phyloP scores from a whole-genome alignment of 2,888 invertebrate genomes.

The Xestobium rufovillosum region DNA sequence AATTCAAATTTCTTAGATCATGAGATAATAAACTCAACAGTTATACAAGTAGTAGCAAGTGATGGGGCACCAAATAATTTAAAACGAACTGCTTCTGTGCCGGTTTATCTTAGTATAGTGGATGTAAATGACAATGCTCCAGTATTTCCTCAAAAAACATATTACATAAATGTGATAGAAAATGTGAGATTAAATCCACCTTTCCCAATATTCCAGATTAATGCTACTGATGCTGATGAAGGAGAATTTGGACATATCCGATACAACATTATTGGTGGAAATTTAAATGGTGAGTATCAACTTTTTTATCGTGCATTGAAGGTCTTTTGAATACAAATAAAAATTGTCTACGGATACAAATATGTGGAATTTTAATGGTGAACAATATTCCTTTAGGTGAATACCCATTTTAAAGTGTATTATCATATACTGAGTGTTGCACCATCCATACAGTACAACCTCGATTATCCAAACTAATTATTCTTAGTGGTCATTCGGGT shows the following conservation, averaged over 20 bases:
- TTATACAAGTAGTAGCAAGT: slow-evolving; percentile 69
- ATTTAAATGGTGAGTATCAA: slow-evolving; percentile 52
- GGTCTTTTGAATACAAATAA: slow-evolving; percentile 27
- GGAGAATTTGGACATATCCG: slow-evolving; percentile 69
- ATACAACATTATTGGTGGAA: slow-evolving; percentile 64
- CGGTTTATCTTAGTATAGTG: slow-evolving; percentile 66
- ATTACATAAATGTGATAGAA: slow-evolving; percentile 75
- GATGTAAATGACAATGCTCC: slow-evolving; percentile 91
- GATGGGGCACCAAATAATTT: slow-evolving; percentile 69
- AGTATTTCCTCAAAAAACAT: slow-evolving; percentile 66
- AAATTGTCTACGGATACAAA: no score
- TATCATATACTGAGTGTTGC: no score
- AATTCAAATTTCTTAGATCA: slow-evolving; percentile 68
- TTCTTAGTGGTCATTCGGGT: no score
- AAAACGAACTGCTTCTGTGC: slow-evolving; percentile 65
- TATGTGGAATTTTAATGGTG: no score
- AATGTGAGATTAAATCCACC: slow-evolving; percentile 74
- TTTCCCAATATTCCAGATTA: slow-evolving; percentile 71
- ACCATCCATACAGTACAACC: no score
- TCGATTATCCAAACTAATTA: no score
- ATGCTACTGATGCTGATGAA: slow-evolving; percentile 74
- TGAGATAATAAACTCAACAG: slow-evolving; percentile 62
- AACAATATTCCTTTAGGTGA: no score
- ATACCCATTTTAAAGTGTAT: no score
- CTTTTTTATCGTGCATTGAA: no score